Evolutionary conservation across 1,140 invertebrate genomes (phyloP), one percentile per base, ranked within the genome.

Genomic region (roundworm (Caenorhabditis elegans)): DNA sequence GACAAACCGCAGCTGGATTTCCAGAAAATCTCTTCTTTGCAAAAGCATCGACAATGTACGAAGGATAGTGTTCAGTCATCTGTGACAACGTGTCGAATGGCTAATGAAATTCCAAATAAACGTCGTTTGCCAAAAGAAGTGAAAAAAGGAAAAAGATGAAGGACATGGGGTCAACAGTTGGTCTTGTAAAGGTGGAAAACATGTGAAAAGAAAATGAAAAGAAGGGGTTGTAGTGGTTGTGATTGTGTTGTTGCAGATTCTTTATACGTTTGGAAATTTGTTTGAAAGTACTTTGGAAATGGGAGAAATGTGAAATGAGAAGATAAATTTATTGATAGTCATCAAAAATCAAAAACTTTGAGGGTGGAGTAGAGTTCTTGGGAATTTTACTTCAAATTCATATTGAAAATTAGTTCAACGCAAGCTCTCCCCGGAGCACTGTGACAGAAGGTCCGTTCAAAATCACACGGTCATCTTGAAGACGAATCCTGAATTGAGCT

Each of bases 1-100:
- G 85, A 86, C 91, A 91, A 51, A 93, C 91, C 5, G 91, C 92
- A 17, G 92, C 92, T 2, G 91, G 91, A 86, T 93, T 93, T 70
- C 92, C 92, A 78, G 84, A 80, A 82, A 92, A 93, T 0, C 89
- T 86, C 31, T 85, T 79, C 28, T 86, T 87, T 0, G 92, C 91
- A 80, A 93, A 93, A 5, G 92, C 92, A 87, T 93, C 92, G 10
- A 92, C 91, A 26, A 90, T 91, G 85, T 86, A 92, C 19, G 92
- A 48, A 53, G 76, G 82, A 70, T 70, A 70, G 47, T 53, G 47
- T 48, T 70, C 60, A 70, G 60, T 36, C 60, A 70, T 70, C n/a
- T 43, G 34, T 39, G 31, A 70, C 60, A 70, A 36, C 34, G 8
- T 70, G 17, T 70, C 24, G 47, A 19, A 22, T 34, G 11, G 34